Evolutionary conservation across 2,113 vertebrate genomes (phyloP).

Genomic region (Pteruthius melanotis): DNA sequence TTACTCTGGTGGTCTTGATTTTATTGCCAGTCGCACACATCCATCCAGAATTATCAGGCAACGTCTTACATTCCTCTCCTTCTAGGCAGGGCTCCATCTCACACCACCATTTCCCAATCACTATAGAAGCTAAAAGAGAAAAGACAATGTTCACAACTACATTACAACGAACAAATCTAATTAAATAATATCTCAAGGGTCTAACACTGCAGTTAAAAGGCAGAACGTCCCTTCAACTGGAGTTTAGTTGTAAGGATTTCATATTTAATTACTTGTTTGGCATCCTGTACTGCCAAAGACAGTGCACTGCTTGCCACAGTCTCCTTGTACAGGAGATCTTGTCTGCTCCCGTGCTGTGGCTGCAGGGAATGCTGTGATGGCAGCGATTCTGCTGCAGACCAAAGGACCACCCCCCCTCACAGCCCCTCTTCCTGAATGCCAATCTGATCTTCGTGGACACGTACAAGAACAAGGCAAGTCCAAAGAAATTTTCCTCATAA

Average conservation of each 20-base stretch:
- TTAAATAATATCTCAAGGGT: neutral
- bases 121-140: slow-evolving; percentile 87
- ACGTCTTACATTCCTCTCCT: slow-evolving; percentile 95
- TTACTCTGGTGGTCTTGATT: slow-evolving; percentile 98
- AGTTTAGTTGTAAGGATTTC: neutral
- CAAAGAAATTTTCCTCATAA: neutral
- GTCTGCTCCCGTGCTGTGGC: neutral
- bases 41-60: slow-evolving; percentile 97
- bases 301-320: neutral
- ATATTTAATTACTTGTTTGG: neutral
- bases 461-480: neutral
- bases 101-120: slow-evolving; percentile 98
- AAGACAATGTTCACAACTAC: neutral
- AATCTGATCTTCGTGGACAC: fast-evolving
- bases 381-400: neutral
- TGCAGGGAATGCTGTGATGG: neutral
- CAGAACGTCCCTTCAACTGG: neutral
- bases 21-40: slow-evolving; percentile 98
- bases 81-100: slow-evolving; percentile 98
- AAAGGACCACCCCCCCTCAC: neutral
- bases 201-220: neutral
- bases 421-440: neutral
- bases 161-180: neutral
- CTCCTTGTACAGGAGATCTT: neutral
- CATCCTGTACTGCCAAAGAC: neutral